phyloP scores from a whole-genome alignment of 2,113 vertebrate species.

The Nothoprocta pentlandii region DNA sequence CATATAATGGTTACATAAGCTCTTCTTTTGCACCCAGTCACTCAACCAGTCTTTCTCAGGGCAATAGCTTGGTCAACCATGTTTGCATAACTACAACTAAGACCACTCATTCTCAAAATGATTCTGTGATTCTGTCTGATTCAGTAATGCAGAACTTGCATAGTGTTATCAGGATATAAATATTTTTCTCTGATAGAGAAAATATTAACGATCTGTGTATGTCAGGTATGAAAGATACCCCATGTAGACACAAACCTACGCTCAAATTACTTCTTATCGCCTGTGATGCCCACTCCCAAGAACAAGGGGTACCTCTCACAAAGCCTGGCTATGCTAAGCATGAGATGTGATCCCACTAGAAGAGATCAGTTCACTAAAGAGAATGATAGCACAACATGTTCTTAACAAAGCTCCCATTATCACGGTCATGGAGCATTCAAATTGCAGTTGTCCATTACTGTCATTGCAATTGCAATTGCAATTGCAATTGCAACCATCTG shows the following conservation, averaged over 20 bases:
- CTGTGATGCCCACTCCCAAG: neutral
- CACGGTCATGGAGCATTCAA: neutral
- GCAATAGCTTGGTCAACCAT: neutral
- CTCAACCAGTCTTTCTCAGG: neutral
- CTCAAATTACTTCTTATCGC: neutral
- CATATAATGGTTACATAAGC: neutral
- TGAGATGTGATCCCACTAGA: neutral
- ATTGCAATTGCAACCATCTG: neutral
- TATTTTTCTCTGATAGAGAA: neutral
- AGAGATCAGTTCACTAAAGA: neutral
- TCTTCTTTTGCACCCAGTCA: neutral
- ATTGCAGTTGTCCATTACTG: neutral
- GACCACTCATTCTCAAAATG: neutral
- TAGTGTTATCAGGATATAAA: neutral
- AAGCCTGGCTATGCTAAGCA: accelerated
- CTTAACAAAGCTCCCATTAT: neutral
- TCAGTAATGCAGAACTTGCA: neutral
- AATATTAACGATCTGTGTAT: no score
- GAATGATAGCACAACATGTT: neutral
- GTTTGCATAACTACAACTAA: neutral
- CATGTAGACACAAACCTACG: neutral
- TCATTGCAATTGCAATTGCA: no score
- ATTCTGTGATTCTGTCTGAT: no score
- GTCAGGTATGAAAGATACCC: neutral
- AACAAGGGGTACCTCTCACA: accelerated